phyloP scores from a whole-genome alignment of 2,888 invertebrate genomes.

The Melanargia galathea region DNA sequence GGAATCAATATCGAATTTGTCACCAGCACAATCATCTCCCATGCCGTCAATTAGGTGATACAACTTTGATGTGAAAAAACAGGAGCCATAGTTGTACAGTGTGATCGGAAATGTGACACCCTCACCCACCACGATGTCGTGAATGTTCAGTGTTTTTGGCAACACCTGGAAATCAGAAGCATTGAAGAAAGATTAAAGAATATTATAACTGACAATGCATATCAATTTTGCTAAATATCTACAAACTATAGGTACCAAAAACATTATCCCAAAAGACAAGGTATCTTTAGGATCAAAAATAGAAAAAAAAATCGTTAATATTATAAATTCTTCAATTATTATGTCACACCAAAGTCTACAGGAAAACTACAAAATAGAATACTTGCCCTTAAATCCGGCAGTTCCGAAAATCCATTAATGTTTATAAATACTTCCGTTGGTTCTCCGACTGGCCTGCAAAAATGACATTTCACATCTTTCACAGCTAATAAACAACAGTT shows the following conservation, averaged over 20 bases:
- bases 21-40: constrained; percentile 64
- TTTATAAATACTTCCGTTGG: constrained; percentile 66
- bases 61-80: constrained; percentile 68
- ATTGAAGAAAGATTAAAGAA: neutral
- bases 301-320: neutral
- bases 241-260: neutral
- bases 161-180: constrained; percentile 55
- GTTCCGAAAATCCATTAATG: constrained; percentile 70
- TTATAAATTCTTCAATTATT: neutral
- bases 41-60: constrained; percentile 61
- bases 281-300: neutral
- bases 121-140: constrained; percentile 67
- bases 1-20: constrained; percentile 63
- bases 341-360: neutral
- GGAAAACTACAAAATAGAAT: neutral
- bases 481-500: too few relatives aligned
- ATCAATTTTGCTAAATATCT: neutral
- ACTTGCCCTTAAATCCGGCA: constrained; percentile 67
- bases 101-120: constrained; percentile 53
- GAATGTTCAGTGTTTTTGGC: constrained; percentile 63
- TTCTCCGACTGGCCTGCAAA: constrained; percentile 69
- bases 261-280: neutral
- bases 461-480: neutral
- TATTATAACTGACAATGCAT: neutral
- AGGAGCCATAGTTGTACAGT: constrained; percentile 67